A percentile compares a stretch with the other conserved stretches of the same genome.
Evolutionary conservation across 2,888 invertebrate genomes (phyloP).

Genomic region (Nymphalis c-album): DNA sequence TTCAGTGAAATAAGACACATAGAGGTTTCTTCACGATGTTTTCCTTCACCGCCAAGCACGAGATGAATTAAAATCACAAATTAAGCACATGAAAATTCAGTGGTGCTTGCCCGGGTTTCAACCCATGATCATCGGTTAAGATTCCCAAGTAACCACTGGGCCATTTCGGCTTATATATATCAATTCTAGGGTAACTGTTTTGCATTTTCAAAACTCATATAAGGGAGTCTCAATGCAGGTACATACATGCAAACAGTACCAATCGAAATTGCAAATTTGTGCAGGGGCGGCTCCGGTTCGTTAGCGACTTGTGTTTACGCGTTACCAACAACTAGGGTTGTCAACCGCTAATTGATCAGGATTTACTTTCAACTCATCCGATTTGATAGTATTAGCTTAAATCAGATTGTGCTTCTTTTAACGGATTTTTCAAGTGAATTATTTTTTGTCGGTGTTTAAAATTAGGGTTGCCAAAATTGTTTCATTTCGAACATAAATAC

Average conservation of each 20-base stretch:
- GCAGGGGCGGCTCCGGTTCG: constrained; percentile 78
- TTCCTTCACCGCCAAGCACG: too few species aligned
- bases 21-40: too few species aligned
- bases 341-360: constrained; percentile 67
- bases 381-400: constrained; percentile 44
- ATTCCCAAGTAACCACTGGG: too few species aligned
- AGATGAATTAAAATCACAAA: too few species aligned
- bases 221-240: constrained; percentile 54
- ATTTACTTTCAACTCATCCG: constrained; percentile 62
- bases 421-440: background rate
- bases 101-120: too few species aligned
- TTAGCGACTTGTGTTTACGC: constrained; percentile 80
- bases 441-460: background rate
- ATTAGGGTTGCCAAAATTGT: background rate
- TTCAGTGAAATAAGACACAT: too few species aligned
- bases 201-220: constrained; percentile 53
- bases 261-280: constrained; percentile 82
- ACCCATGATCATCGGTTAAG: too few species aligned
- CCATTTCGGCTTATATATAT: too few species aligned
- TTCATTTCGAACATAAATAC: too few species aligned
- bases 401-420: constrained; percentile 34
- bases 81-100: too few species aligned
- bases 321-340: constrained; percentile 72
- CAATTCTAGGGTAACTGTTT: constrained; percentile 23
- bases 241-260: constrained; percentile 63